Conservation (phyloP, 1,140 invertebrate genomes). For the Heliothis virescens region DNA sequence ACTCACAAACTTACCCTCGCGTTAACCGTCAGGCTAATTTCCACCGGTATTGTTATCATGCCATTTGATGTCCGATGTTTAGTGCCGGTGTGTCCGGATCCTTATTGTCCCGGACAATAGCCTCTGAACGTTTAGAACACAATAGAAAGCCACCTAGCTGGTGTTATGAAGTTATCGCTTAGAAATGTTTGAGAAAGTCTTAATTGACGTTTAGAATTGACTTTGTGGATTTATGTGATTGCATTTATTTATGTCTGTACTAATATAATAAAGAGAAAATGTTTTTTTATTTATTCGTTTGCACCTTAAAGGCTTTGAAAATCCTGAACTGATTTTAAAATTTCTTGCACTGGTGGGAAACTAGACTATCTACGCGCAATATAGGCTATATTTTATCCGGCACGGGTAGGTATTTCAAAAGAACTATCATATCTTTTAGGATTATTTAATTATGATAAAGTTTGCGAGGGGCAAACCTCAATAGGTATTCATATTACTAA, state of each 20-base stretch:
- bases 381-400: no score
- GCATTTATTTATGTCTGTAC: not conserved
- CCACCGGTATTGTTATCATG: constrained; percentile 15
- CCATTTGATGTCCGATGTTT: constrained; percentile 38
- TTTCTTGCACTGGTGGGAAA: no score
- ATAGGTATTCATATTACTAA: no score
- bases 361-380: no score
- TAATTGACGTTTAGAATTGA: not conserved
- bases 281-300: no score
- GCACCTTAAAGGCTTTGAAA: no score
- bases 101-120: constrained; percentile 24
- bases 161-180: constrained; percentile 18
- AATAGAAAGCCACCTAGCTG: constrained; percentile 20
- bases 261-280: no score
- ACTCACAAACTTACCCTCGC: not conserved
- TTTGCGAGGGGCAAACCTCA: no score
- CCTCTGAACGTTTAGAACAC: not conserved
- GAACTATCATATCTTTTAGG: no score
- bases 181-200: constrained; percentile 2
- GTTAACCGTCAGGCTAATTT: constrained; percentile 6
- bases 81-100: constrained; percentile 1
- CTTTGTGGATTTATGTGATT: not conserved
- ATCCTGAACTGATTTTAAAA: no score
- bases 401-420: no score
- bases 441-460: no score